Evolutionary conservation across 2,888 invertebrate species (phyloP).

Genomic region (Beris morrisii): DNA sequence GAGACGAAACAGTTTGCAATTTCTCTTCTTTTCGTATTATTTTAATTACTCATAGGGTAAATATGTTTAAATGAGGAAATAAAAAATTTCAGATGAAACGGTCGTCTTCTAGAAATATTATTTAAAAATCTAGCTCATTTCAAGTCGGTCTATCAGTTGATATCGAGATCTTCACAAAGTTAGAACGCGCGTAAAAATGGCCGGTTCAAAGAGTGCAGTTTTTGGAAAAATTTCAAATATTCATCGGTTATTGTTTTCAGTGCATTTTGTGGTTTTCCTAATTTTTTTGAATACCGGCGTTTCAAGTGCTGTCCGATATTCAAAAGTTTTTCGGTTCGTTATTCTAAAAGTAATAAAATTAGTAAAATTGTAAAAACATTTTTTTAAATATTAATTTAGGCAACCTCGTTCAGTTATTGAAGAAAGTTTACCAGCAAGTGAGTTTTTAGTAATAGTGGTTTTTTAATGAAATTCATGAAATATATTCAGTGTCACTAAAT

Average conservation of each 20-base stretch:
- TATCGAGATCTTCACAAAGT: constrained; percentile 5
- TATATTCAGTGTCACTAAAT: no score
- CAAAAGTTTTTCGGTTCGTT: constrained; percentile 14
- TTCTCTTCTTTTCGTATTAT: constrained; percentile 3
- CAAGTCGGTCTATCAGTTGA: constrained; percentile 2
- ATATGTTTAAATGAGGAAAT: no score
- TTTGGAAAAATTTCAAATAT: background rate
- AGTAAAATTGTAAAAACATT: background rate
- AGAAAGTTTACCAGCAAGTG: no score
- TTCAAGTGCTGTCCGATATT: background rate
- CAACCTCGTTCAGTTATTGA: background rate
- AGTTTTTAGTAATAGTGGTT: no score
- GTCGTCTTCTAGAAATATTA: no score
- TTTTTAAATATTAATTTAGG: constrained; percentile 7
- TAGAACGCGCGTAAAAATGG: constrained; percentile 15
- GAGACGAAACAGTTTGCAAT: background rate
- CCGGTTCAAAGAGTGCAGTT: background rate
- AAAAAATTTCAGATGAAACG: no score
- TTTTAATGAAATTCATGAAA: no score
- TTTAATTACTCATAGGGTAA: no score
- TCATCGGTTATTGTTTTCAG: background rate
- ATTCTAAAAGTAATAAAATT: background rate
- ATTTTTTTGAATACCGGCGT: background rate
- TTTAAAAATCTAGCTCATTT: constrained; percentile 4
- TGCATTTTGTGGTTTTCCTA: constrained; percentile 18